Conservation (phyloP, 1,140 invertebrate species). For the Armadillidium nasatum region DNA sequence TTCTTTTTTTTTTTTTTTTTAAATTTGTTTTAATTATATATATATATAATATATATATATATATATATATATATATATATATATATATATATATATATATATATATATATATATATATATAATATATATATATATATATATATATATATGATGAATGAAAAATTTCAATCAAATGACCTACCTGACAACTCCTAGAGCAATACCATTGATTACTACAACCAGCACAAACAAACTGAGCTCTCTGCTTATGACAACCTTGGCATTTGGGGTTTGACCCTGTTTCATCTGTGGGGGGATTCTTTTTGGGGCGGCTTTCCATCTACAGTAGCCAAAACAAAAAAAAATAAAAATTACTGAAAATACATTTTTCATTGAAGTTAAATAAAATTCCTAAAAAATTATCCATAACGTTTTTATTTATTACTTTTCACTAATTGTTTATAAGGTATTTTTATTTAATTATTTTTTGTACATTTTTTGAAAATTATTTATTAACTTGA, state of each 20-base stretch:
- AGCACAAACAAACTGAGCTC: conserved; percentile 77
- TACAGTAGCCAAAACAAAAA: not conserved
- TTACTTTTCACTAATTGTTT: too few species aligned
- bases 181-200: conserved; percentile 81
- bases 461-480: too few species aligned
- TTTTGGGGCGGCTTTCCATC: conserved; percentile 49
- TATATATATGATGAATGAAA: too few species aligned
- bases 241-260: conserved; percentile 70
- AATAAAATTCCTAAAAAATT: too few species aligned
- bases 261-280: conserved; percentile 53
- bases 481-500: too few species aligned
- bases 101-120: conserved; percentile 6
- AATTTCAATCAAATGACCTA: conserved; percentile 5
- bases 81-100: not conserved
- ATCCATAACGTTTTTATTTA: too few species aligned
- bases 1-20: too few species aligned
- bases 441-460: too few species aligned
- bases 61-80: conserved; percentile 34
- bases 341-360: too few species aligned
- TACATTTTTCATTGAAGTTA: too few species aligned
- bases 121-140: conserved; percentile 13
- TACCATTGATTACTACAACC: conserved; percentile 86
- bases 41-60: not conserved
- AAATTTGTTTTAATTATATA: too few species aligned
- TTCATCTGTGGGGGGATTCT: conserved; percentile 55